phyloP scores from a whole-genome alignment of 53 echinoderm and acorn worm genomes.

The Stichopus horrens region DNA sequence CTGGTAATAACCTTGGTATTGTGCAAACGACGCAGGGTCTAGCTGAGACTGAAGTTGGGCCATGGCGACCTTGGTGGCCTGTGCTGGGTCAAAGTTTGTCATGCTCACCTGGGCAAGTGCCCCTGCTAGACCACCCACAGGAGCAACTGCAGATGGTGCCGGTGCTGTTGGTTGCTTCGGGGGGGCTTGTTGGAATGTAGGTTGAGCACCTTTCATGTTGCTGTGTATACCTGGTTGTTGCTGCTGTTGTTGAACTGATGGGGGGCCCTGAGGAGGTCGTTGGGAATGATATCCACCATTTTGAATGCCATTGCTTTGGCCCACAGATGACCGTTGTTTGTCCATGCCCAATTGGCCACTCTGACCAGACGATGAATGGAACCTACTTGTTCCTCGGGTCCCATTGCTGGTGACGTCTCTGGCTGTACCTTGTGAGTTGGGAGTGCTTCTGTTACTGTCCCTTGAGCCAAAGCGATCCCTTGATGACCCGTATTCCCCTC shows the following conservation, averaged over 20 bases:
- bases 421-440: background rate
- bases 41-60: slow-evolving; percentile 50
- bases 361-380: background rate
- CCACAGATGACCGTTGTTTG: background rate
- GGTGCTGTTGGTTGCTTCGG: slow-evolving; percentile 24
- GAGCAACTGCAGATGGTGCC: slow-evolving; percentile 1
- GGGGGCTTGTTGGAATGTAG: slow-evolving; percentile 16
- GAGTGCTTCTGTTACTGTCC: background rate
- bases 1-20: slow-evolving; percentile 94
- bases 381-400: slow-evolving; percentile 16
- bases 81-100: slow-evolving; percentile 60
- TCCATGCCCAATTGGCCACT: slow-evolving; percentile 21
- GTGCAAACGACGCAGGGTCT: slow-evolving; percentile 81
- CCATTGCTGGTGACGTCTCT: slow-evolving; percentile 9
- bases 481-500: slow-evolving; percentile 3
- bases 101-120: slow-evolving; percentile 1
- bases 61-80: slow-evolving; percentile 56
- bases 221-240: slow-evolving; percentile 6
- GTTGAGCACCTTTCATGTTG: slow-evolving; percentile 9
- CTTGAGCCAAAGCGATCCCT: slow-evolving; percentile 36
- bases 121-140: background rate
- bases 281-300: slow-evolving; percentile 19
- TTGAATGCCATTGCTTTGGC: slow-evolving; percentile 20
- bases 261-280: slow-evolving; percentile 14
- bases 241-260: slow-evolving; percentile 30